phyloP scores from a whole-genome alignment of 1,140 invertebrate species.

The Plectus sambesii region DNA sequence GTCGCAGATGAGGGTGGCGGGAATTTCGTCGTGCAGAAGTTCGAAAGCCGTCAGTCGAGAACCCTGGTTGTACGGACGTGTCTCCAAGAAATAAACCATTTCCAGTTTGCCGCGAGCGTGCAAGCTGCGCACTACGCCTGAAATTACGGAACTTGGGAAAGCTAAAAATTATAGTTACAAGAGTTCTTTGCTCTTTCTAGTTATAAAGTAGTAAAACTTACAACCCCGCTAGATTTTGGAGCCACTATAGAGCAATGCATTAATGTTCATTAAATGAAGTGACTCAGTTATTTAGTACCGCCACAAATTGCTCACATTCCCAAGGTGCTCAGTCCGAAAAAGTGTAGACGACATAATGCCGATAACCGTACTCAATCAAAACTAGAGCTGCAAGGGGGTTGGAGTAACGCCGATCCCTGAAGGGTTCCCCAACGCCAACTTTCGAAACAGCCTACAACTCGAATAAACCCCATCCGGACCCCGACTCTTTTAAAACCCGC shows the following conservation, averaged over 20 bases:
- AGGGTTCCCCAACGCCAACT: not conserved
- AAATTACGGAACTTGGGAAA: conserved; percentile 19
- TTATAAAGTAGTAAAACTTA: not conserved
- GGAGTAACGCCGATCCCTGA: too few species aligned
- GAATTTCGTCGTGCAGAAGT: conserved; percentile 79
- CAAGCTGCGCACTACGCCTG: conserved; percentile 71
- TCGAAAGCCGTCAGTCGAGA: conserved; percentile 86
- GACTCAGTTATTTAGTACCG: not conserved
- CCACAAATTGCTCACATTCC: not conserved
- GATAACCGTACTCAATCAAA: too few species aligned
- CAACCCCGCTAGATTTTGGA: not conserved
- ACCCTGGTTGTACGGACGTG: conserved; percentile 93
- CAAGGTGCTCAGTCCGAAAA: not conserved
- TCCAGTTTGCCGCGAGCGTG: conserved; percentile 61
- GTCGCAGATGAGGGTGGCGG: conserved; percentile 82
- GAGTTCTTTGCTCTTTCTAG: not conserved
- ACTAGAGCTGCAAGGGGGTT: too few species aligned
- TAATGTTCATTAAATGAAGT: not conserved
- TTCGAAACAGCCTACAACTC: not conserved
- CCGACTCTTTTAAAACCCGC: not conserved
- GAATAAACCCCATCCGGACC: not conserved
- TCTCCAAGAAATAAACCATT: conserved; percentile 87
- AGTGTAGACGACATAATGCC: too few species aligned
- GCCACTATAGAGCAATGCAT: not conserved
- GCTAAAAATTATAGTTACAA: conserved; percentile 4